Percentiles rank a stretch among this genome's conserved stretches.
These are phyloP conservation scores for Theonella swinhoei DNA, from an alignment of 37 sponge, comb jelly and placozoan genomes.

Conservation along the genomic window DNA sequence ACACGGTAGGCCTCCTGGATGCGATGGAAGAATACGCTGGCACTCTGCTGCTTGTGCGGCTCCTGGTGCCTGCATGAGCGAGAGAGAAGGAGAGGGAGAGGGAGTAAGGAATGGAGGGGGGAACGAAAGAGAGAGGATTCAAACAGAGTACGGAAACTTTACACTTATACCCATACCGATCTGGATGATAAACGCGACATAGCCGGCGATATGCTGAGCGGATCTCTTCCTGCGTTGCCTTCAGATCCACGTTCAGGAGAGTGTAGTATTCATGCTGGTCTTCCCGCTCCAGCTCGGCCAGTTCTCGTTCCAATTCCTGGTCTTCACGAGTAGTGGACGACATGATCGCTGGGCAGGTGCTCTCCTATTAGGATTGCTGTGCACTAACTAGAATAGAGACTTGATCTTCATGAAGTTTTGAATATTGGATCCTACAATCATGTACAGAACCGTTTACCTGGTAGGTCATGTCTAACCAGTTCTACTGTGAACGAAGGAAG, in stretches of 20 bases:
- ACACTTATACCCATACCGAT: slow-evolving; percentile 75
- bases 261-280: slow-evolving; percentile 82
- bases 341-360: not conserved
- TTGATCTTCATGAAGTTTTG: not conserved
- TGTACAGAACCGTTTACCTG: too few relatives aligned
- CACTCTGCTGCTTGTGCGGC: slow-evolving; percentile 62
- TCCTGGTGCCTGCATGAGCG: slow-evolving; percentile 57
- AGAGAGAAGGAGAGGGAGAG: not conserved
- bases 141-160: too few relatives aligned
- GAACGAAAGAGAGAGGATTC: too few relatives aligned
- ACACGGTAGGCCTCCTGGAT: slow-evolving; percentile 91
- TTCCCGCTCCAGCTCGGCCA: slow-evolving; percentile 32
- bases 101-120: not conserved
- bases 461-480: too few relatives aligned
- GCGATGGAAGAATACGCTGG: slow-evolving; percentile 68
- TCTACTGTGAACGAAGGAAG: too few relatives aligned
- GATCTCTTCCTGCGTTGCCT: slow-evolving; percentile 84
- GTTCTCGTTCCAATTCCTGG: slow-evolving; percentile 12
- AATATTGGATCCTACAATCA: too few relatives aligned
- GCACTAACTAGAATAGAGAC: not conserved
- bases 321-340: not conserved
- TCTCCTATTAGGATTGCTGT: slow-evolving; percentile 12
- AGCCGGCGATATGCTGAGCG: slow-evolving; percentile 79
- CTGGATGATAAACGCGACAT: slow-evolving; percentile 92
- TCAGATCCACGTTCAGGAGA: slow-evolving; percentile 69